phyloP scores from a whole-genome alignment of 2,113 vertebrate species.

The Stictonetta naevosa region DNA sequence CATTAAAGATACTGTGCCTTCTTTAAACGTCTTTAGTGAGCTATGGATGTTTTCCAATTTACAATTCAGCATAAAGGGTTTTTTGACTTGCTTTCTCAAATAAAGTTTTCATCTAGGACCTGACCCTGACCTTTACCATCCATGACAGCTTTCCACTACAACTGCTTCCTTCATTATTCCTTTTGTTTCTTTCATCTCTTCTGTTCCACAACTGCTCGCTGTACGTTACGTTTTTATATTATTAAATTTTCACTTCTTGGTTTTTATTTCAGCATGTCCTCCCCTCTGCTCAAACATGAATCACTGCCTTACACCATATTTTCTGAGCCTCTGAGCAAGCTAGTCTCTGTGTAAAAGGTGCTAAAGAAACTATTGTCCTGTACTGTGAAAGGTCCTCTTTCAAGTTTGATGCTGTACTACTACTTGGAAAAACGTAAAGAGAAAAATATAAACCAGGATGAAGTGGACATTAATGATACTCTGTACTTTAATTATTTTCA shows the following conservation, averaged over 20 bases:
- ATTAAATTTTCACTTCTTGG: neutral
- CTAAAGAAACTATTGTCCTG: neutral
- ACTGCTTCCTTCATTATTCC: neutral
- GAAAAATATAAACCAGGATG: neutral
- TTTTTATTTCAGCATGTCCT: neutral
- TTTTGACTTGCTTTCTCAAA: neutral
- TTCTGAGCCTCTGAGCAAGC: neutral
- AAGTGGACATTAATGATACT: neutral
- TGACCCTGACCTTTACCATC: neutral
- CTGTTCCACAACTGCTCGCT: neutral
- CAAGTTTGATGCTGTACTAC: neutral
- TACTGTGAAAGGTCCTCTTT: neutral
- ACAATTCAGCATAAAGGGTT: neutral
- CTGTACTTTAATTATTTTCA: neutral
- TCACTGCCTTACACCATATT: neutral
- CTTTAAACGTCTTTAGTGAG: neutral
- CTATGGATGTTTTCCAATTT: neutral
- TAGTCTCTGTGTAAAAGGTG: neutral
- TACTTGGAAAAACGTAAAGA: neutral
- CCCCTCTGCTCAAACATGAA: neutral
- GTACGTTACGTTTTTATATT: neutral
- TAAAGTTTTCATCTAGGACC: neutral
- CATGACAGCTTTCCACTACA: neutral
- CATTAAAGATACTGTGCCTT: neutral
- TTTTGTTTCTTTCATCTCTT: neutral